These are phyloP conservation scores for Galbula dea DNA, from an alignment of 2,113 vertebrate species.

Conservation along the genomic window DNA sequence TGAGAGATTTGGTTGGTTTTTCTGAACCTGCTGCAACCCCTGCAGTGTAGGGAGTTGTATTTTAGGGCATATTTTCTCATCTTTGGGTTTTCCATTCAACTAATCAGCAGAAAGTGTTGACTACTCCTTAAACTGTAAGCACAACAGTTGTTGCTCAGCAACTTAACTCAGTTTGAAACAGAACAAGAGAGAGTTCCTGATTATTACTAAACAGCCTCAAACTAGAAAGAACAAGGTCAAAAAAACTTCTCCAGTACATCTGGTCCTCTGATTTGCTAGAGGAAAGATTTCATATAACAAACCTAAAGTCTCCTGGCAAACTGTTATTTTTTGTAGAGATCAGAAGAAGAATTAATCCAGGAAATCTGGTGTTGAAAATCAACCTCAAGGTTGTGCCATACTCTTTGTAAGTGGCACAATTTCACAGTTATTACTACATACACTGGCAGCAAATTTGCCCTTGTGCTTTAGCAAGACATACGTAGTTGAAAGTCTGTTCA, in stretches of 20 bases:
- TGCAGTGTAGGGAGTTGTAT: neutral
- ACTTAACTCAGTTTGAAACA: neutral
- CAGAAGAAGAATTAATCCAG: neutral
- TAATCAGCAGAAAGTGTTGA: neutral
- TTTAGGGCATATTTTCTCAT: neutral
- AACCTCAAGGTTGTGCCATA: neutral
- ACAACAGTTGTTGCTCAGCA: neutral
- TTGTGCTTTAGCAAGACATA: neutral
- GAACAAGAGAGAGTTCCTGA: neutral
- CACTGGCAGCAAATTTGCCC: neutral
- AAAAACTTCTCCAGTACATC: neutral
- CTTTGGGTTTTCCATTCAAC: neutral
- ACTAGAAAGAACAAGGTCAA: neutral
- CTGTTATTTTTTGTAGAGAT: neutral
- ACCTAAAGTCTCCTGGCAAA: neutral
- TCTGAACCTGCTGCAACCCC: neutral
- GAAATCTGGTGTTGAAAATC: neutral
- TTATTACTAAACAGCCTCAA: neutral
- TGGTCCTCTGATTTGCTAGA: neutral
- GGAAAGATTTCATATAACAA: neutral
- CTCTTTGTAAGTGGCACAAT: neutral
- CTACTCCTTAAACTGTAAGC: neutral
- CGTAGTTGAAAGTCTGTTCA: neutral
- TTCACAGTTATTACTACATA: neutral
- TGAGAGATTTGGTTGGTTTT: neutral